Evolutionary conservation across 2,113 vertebrate species (phyloP), one percentile per base, ranked within the genome.

Genomic region (Labeo catla): DNA sequence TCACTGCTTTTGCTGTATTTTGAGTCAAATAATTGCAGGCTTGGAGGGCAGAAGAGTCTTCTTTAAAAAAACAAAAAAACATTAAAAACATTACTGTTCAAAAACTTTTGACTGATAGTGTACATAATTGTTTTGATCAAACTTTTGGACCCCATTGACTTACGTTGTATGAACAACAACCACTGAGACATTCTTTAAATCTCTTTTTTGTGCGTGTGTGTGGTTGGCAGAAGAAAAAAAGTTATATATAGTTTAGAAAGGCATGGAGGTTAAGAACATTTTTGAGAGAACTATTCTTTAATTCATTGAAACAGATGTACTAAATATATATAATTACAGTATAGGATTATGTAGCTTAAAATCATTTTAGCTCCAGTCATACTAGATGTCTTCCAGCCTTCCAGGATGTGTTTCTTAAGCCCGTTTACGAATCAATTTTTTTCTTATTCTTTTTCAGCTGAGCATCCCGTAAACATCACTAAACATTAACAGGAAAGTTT

Each of bases 401-500:
- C 36, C n/a, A 59, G 36, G 74, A 72, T 84, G 43, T 54, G 36
- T 59, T 78, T 65, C 50, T 39, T 34, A 39, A 11, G 36, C 76
- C 78, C 13, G 8, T 72, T 79, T 63, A 68, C 65, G 63, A 63
- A 79, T 77, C 39, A 39, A n/a, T 72, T 61, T 78, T 43, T 70
- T 43, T 70, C 50, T 23, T 59, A 50, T 87, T 85, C 73, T 72
- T 80, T 86, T 76, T 76, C 34, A 36, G 82, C 87, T 89, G 89
- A 80, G 74, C 88, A 88, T 88, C 84, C 84, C 88, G 72, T 88
- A 81, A 95, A 96, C 95, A 96, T 96, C 95, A 96, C 96, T 96
- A 96, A 97, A 96, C 96, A 96, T 97, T 96, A 98, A 97, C 97
- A 98, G 95, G 95, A 96, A 96, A 94, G 93, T 97, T 97, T 97